Percentiles rank a stretch among this genome's conserved stretches.
These are phyloP conservation scores for Sebastes itinus DNA, from an alignment of 2,797 vertebrate genomes.

Conservation along the genomic window DNA sequence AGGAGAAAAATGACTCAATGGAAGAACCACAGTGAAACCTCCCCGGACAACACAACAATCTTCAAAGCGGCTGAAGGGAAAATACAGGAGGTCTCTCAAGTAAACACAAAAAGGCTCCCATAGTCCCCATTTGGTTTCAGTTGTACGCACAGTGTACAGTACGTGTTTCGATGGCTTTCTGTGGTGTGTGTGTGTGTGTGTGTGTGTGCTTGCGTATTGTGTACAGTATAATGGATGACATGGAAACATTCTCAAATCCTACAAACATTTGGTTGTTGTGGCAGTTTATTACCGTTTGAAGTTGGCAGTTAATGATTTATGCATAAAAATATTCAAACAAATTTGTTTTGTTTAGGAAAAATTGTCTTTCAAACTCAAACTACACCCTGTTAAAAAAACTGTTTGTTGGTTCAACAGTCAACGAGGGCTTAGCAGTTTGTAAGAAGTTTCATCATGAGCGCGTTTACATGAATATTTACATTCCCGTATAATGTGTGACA, in stretches of 20 bases:
- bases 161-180: constrained; percentile 39
- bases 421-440: constrained; percentile 20
- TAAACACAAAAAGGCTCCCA: constrained; percentile 67
- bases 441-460: constrained; percentile 42
- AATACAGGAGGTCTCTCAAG: constrained; percentile 61
- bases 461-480: constrained; percentile 67
- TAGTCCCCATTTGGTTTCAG: constrained; percentile 68
- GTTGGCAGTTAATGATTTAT: constrained; percentile 74
- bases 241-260: constrained; percentile 70
- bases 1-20: constrained; percentile 60
- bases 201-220: constrained; percentile 38
- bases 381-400: constrained; percentile 9
- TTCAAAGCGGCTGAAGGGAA: constrained; percentile 60
- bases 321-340: constrained; percentile 71
- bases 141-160: constrained; percentile 55
- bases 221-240: constrained; percentile 61
- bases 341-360: constrained; percentile 73
- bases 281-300: constrained; percentile 71
- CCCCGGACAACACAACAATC: constrained; percentile 56
- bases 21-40: constrained; percentile 57
- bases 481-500: constrained; percentile 62
- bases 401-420: constrained; percentile 46
- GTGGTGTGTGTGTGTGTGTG: constrained; percentile 7
- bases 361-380: constrained; percentile 59
- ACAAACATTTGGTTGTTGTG: constrained; percentile 72